Evolutionary conservation across 2,113 vertebrate genomes (phyloP).

Genomic region (Hucho hucho): DNA sequence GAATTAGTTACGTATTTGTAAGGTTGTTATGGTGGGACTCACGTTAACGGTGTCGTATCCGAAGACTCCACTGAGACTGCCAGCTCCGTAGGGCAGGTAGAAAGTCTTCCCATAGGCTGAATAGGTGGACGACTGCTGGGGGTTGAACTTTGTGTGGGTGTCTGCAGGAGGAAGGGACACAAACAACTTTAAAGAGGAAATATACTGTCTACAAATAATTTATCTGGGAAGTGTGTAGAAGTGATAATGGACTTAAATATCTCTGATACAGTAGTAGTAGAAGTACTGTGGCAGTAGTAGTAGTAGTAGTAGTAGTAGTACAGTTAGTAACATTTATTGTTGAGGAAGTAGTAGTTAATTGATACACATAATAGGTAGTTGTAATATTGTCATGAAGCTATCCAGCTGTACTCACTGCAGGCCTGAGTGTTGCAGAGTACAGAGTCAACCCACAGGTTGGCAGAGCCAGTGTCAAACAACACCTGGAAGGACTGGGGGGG

Average conservation of each 20-base stretch:
- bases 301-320: neutral
- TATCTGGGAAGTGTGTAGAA: neutral
- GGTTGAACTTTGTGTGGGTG: conserved; percentile 56
- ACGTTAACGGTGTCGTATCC: conserved; percentile 54
- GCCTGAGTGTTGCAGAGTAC: conserved; percentile 58
- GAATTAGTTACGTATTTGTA: no score
- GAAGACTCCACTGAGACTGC: conserved; percentile 57
- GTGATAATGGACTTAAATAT: no score
- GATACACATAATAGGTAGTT: neutral
- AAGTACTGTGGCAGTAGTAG: neutral
- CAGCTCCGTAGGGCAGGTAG: conserved; percentile 60
- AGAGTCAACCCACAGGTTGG: conserved; percentile 68
- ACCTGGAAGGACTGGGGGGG: conserved; percentile 63
- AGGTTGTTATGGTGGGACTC: neutral
- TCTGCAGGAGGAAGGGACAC: conserved; percentile 33
- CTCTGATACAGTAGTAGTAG: neutral
- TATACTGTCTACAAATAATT: no score
- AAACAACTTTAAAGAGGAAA: conserved; percentile 2
- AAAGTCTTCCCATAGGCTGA: conserved; percentile 41
- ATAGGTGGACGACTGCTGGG: conserved; percentile 59
- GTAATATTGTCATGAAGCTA: neutral
- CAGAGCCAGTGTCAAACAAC: conserved; percentile 65
- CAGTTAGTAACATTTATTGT: neutral
- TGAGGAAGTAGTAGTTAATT: no score
- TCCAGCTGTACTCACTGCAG: conserved; percentile 56